phyloP scores from a whole-genome alignment of 1,140 invertebrate species.

The Asbolus verrucosus region DNA sequence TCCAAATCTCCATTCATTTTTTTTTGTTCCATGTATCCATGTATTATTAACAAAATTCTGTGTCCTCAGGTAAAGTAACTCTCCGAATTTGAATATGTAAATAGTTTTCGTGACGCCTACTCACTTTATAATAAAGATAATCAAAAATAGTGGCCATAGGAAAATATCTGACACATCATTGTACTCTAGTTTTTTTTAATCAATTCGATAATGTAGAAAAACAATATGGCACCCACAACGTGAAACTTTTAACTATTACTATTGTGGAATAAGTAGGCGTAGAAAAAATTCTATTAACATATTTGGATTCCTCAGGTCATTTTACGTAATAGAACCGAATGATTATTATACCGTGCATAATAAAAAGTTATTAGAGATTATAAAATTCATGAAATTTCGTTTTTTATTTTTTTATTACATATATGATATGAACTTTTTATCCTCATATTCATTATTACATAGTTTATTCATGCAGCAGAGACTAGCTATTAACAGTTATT shows the following conservation, averaged over 20 bases:
- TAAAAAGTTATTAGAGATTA: slow-evolving; percentile 33
- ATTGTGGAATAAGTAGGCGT: slow-evolving; percentile 27
- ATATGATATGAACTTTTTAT: too few species aligned
- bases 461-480: too few species aligned
- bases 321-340: slow-evolving; percentile 35
- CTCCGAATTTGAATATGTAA: slow-evolving; percentile 11
- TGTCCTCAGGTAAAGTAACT: slow-evolving; percentile 1
- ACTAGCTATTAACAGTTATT: too few species aligned
- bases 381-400: slow-evolving; percentile 32
- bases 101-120: slow-evolving; percentile 17
- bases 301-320: slow-evolving; percentile 27
- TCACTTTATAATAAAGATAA: slow-evolving; percentile 1
- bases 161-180: slow-evolving; percentile 20
- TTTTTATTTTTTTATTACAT: slow-evolving; percentile 5
- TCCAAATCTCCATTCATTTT: too few species aligned
- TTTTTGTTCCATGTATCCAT: too few species aligned
- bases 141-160: slow-evolving; percentile 9
- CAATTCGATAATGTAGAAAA: slow-evolving; percentile 23
- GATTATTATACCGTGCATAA: slow-evolving; percentile 26
- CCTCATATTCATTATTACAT: too few species aligned
- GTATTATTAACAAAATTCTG: slow-evolving; percentile 9
- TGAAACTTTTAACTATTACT: slow-evolving; percentile 8
- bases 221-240: slow-evolving; percentile 32
- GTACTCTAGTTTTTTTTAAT: slow-evolving; percentile 33
- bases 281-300: slow-evolving; percentile 32